Evolutionary conservation across 53 echinoderm and acorn worm species (phyloP).

Genomic region (Temnopleurus reevesii): DNA sequence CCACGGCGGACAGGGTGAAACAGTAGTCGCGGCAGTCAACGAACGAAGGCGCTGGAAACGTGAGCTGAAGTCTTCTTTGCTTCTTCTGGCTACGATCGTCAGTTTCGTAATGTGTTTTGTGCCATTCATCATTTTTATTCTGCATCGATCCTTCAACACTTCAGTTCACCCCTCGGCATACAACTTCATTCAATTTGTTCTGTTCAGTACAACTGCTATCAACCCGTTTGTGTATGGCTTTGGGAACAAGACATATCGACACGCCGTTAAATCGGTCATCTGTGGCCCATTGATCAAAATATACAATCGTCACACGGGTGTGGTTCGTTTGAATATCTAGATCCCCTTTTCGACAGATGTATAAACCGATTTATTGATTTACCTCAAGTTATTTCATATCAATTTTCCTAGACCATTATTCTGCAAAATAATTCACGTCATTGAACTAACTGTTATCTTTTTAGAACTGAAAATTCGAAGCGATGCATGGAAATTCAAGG

Average conservation of each 20-base stretch:
- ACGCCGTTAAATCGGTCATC: conserved; percentile 12
- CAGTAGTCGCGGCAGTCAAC: not conserved
- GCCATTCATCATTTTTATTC: conserved; percentile 10
- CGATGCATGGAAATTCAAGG: too few species aligned
- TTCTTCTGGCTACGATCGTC: not conserved
- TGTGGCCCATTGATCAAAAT: not conserved
- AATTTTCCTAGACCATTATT: too few species aligned
- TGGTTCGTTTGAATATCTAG: not conserved
- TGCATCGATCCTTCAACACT: not conserved
- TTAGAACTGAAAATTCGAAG: too few species aligned
- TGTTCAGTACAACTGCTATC: conserved; percentile 37
- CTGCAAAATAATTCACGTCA: too few species aligned
- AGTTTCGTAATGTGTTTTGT: conserved; percentile 33
- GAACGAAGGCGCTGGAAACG: not conserved
- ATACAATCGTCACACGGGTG: not conserved
- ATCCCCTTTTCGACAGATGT: too few species aligned
- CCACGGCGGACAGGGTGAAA: not conserved
- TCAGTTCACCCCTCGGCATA: not conserved
- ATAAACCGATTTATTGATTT: too few species aligned
- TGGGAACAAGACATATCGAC: conserved; percentile 55
- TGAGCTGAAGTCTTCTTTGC: conserved; percentile 23
- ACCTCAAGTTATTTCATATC: too few species aligned
- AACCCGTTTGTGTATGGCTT: conserved; percentile 62
- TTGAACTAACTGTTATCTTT: too few species aligned
- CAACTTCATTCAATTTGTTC: conserved; percentile 27